Evolutionary conservation across 2,113 vertebrate genomes (phyloP), one percentile per base, ranked within the genome.

Genomic region (Hyaena hyaena): DNA sequence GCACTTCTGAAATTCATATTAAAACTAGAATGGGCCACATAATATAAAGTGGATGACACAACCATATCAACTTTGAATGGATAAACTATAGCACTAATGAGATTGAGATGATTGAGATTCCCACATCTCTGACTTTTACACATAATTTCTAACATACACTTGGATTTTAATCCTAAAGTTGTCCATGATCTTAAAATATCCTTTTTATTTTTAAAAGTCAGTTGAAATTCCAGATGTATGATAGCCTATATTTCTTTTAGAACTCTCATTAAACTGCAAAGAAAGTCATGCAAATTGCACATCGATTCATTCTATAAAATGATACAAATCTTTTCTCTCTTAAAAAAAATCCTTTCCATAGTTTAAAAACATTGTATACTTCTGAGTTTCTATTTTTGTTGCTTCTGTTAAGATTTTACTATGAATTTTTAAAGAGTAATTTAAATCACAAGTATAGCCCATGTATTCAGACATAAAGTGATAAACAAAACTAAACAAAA

Each of bases 381-480:
- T 65, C 4, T 93, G 5, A 81, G 63, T 87, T 96, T 96, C 88
- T 96, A 87, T 63, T 96, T 94, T 93, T 48, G 80, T 96, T 92
- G 17, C 26, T 31, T 95, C 21, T 93, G 45, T 96, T 76, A 76
- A 61, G 66, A 97, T 94, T 93, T 90, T 80, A 82, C 89, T n/a
- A 96, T 74, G 63, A 84, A 33, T 92, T n/a, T 98, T 97, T 65
- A 69, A 92, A 87, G 80, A 89, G 19, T 28, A 93, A 24, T 5
- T 77, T 95, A 94, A 98, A 97, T 97, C 95, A 73, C 93, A 97
- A 97, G 92, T 96, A 95, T 8, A 95, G 81, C 9, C 15, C 16
- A 50, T 77, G 24, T 91, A 81, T 33, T 92, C 45, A 95, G 53
- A 45, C 4, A 95, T 5, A 35, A 94, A 14, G 11, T 0, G 73